Evolutionary conservation across 2,113 vertebrate genomes (phyloP).

Genomic region (Bombycilla garrulus): DNA sequence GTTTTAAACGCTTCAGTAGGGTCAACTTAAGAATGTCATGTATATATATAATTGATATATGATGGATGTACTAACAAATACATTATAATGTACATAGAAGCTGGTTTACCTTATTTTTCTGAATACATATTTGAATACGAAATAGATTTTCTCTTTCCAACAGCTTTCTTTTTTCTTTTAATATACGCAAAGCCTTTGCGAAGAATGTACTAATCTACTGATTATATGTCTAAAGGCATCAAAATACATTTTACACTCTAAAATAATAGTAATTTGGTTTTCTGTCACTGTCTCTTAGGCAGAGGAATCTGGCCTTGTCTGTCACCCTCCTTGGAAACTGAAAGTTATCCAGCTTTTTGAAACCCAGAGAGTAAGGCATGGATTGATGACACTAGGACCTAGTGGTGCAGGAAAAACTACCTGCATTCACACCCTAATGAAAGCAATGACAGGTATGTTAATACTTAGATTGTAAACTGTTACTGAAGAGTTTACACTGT

Average conservation of each 20-base stretch:
- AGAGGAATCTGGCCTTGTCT: conserved; percentile 86
- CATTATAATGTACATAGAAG: not conserved
- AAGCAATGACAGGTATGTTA: conserved; percentile 86
- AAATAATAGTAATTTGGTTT: not conserved
- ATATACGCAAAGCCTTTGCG: not conserved
- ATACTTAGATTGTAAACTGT: not conserved
- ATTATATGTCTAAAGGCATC: not conserved
- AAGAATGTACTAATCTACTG: not conserved
- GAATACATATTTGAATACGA: not conserved
- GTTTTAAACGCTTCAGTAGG: not conserved
- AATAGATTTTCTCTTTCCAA: not conserved
- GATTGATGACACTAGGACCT: conserved; percentile 94
- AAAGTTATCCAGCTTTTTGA: conserved; percentile 96
- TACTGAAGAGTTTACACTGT: not conserved
- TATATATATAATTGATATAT: not conserved
- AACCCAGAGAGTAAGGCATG: conserved; percentile 90
- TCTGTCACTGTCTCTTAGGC: conserved; percentile 76
- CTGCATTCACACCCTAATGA: conserved; percentile 93
- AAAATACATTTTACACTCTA: not conserved
- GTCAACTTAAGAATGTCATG: not conserved
- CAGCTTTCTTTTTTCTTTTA: not conserved
- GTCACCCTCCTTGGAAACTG: conserved; percentile 91
- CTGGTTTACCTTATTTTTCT: not conserved
- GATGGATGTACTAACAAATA: too few species aligned
- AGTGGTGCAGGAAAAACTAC: conserved; percentile 93